These are phyloP conservation scores for Naso thynnoides DNA, from an alignment of 2,797 vertebrate genomes.

Conservation along the genomic window DNA sequence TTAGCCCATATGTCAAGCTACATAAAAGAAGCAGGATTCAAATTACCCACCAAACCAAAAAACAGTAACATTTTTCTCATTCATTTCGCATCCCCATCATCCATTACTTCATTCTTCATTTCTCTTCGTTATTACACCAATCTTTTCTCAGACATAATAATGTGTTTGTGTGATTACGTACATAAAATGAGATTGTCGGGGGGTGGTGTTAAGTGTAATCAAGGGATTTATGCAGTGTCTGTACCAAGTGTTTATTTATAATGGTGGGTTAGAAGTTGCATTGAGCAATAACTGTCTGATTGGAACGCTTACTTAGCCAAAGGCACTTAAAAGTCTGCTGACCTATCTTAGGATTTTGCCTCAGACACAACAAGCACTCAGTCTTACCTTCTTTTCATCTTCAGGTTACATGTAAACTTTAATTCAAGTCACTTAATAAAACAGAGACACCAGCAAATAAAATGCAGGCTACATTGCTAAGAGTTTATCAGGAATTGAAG, in stretches of 20 bases:
- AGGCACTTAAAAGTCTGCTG: constrained; percentile 83
- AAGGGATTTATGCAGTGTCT: constrained; percentile 67
- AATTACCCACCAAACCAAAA: constrained; percentile 24
- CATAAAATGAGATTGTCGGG: constrained; percentile 82
- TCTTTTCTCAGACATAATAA: constrained; percentile 59
- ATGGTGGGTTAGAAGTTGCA: constrained; percentile 33
- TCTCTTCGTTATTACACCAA: constrained; percentile 8
- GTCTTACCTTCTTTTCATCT: constrained; percentile 36
- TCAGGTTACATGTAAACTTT: constrained; percentile 64
- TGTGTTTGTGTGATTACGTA: constrained; percentile 65
- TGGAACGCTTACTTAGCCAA: constrained; percentile 66
- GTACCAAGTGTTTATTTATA: constrained; percentile 45
- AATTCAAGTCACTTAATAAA: constrained; percentile 62
- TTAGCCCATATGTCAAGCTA: constrained; percentile 37
- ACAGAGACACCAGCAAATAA: constrained; percentile 53
- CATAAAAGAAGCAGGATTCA: constrained; percentile 38
- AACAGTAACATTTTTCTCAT: constrained; percentile 52
- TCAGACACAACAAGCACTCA: constrained; percentile 55
- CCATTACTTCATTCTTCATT: constrained; percentile 16
- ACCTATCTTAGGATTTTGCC: constrained; percentile 48
- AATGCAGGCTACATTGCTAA: constrained; percentile 47
- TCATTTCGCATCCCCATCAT: constrained; percentile 22
- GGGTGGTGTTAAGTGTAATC: constrained; percentile 64
- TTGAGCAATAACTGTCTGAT: constrained; percentile 53
- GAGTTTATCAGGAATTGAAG: constrained; percentile 52